Base-by-base conservation (phyloP, 2,888 invertebrate species). In the Mactromeris polynyma region DNA sequence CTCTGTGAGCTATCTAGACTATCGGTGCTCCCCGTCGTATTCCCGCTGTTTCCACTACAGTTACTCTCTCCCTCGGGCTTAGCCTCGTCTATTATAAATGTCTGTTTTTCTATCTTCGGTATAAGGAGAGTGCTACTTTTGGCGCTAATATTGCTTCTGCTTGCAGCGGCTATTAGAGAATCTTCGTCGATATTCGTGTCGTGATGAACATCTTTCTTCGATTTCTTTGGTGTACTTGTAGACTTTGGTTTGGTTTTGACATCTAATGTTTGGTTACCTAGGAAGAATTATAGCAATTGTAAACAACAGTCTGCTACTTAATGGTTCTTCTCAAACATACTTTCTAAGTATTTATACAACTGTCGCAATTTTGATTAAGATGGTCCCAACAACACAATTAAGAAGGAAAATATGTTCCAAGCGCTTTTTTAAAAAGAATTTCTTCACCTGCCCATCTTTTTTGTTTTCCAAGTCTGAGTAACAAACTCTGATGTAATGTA, bases 131-230 rank as follows among this genome's bases (percentile, higher is more conserved):
- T 86, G 38, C 80, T 89, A 58, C 87, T 87, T 77, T 81, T 91
- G 0, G 83, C 87, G 42, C 91, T 91, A 21, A 91, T 83, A 73
- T 91, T 91, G 78, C 88, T 86, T n/a, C 84, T 78, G 54, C 91
- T 91, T n/a, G 84, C 88, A 0, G 73, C 54, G 6, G 69, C 80
- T 4, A 51, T 31, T 31, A 79, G 31, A 0, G 81, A 21, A 3
- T 33, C 21, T 0, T 58, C 73, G 51, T 91, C 91, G 4, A 91
- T 33, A 33, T 91, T 89, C 0, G 91, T 77, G 38, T 91, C 91
- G 31, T 81, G 42, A 14, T 85, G 46, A 14, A 83, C 83, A 17
- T 84, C 54, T 26, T 64, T 86, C 38, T 36, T 73, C 21, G 38
- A 14, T 51, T 84, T 84, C 31, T 54, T 77, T 14, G 83, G 83